Percentiles rank a stretch among this genome's conserved stretches.
Evolutionary conservation across 2,113 vertebrate species (phyloP).

Genomic region (Malurus alboscapulatus): DNA sequence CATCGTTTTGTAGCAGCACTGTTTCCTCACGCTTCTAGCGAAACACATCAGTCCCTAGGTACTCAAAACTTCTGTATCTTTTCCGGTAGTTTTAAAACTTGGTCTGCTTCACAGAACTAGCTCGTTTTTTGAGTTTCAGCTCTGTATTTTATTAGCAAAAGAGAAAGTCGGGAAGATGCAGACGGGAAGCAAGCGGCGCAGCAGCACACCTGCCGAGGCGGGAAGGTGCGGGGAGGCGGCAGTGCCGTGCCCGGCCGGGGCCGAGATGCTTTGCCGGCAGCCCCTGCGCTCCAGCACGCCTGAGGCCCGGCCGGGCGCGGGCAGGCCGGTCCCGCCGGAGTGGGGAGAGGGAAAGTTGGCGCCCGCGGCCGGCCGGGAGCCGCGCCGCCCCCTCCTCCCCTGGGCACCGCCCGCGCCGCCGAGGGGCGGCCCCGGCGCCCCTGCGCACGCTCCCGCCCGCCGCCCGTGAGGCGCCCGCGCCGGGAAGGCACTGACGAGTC

Average conservation of each 20-base stretch:
- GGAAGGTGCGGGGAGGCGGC: neutral
- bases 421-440: neutral
- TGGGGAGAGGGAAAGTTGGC: neutral
- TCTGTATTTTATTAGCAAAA: neutral
- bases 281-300: neutral
- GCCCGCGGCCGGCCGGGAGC: neutral
- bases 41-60: neutral
- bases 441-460: slow-evolving; percentile 20
- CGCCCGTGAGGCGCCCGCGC: no score
- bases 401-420: neutral
- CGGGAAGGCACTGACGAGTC: no score
- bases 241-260: neutral
- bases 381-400: slow-evolving; percentile 12
- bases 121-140: neutral
- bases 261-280: neutral
- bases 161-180: neutral
- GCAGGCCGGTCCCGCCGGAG: neutral
- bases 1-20: neutral
- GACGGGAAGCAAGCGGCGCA: neutral
- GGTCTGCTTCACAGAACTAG: neutral
- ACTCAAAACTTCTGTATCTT: neutral
- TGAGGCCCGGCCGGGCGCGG: neutral
- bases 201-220: neutral
- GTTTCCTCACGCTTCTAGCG: neutral
- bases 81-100: neutral